phyloP scores from a whole-genome alignment of 2,113 vertebrate species.

The Hyla sarda region DNA sequence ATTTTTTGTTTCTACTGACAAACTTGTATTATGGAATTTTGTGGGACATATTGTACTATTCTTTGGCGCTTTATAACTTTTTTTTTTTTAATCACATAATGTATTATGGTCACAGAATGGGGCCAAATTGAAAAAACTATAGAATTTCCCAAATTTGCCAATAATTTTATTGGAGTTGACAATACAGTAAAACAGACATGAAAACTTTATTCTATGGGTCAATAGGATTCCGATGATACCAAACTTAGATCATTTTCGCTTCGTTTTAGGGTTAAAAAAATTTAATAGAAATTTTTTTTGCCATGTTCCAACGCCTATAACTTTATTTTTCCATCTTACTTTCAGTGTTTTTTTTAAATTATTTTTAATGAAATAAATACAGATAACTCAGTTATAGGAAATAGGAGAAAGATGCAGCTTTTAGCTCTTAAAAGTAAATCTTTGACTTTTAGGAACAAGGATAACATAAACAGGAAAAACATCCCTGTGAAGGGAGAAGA shows the following conservation, averaged over 20 bases:
- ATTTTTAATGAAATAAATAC: neutral
- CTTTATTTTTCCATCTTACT: too few relatives aligned
- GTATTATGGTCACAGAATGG: neutral
- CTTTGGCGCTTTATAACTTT: neutral
- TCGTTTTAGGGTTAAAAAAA: conserved; percentile 1
- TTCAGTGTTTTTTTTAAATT: neutral
- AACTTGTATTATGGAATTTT: neutral
- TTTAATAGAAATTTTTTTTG: neutral
- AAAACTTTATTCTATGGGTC: too few relatives aligned
- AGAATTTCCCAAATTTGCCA: neutral
- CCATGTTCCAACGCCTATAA: neutral
- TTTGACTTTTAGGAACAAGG: too few relatives aligned
- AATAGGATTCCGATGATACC: too few relatives aligned
- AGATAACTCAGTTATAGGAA: neutral
- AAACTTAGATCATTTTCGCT: too few relatives aligned
- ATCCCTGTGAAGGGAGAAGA: neutral
- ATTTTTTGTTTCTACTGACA: neutral
- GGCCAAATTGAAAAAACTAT: neutral
- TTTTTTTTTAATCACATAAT: conserved; percentile 6
- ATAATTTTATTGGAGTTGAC: conserved; percentile 1
- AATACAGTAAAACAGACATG: neutral
- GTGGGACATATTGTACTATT: neutral
- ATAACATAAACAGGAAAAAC: too few relatives aligned
- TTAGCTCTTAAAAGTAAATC: neutral
- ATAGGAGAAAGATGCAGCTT: neutral